These are phyloP conservation scores for Poeciliopsis presidionis DNA, from an alignment of 2,797 vertebrate species.

Conservation along the genomic window DNA sequence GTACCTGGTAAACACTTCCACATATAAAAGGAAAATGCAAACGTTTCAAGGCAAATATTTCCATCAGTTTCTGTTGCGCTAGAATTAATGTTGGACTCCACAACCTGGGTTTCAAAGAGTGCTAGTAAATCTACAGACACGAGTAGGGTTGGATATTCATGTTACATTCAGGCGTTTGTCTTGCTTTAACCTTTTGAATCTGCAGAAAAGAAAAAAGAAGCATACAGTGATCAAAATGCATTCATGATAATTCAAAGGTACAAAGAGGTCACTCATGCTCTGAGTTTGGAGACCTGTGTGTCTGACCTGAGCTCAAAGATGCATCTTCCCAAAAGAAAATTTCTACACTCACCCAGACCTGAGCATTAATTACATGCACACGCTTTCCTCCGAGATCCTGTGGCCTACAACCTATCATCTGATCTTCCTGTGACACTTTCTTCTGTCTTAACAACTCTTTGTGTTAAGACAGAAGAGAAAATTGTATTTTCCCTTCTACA, in stretches of 20 bases:
- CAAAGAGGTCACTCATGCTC: constrained; percentile 26
- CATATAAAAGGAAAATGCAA: background rate
- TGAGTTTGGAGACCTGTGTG: constrained; percentile 30
- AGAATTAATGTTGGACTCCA: background rate
- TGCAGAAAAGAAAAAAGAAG: background rate
- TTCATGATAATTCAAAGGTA: background rate
- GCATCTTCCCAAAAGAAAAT: constrained; percentile 21
- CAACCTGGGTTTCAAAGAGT: background rate
- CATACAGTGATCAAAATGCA: background rate
- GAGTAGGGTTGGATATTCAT: background rate
- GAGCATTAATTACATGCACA: constrained; percentile 12
- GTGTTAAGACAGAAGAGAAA: too few relatives aligned
- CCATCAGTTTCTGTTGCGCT: background rate
- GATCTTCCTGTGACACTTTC: constrained; percentile 13
- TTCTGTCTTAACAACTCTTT: constrained; percentile 4
- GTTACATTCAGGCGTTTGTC: background rate
- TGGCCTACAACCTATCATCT: constrained; percentile 25
- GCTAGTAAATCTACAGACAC: background rate
- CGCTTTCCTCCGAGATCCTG: constrained; percentile 33
- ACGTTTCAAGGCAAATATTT: background rate
- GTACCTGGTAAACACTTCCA: background rate
- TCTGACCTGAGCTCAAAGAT: constrained; percentile 47
- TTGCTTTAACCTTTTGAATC: background rate
- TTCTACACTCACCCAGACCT: constrained; percentile 5
- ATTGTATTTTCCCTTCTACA: background rate